Base-by-base conservation (phyloP, 2,888 invertebrate genomes). In the Hydrotaea diabolus region DNA sequence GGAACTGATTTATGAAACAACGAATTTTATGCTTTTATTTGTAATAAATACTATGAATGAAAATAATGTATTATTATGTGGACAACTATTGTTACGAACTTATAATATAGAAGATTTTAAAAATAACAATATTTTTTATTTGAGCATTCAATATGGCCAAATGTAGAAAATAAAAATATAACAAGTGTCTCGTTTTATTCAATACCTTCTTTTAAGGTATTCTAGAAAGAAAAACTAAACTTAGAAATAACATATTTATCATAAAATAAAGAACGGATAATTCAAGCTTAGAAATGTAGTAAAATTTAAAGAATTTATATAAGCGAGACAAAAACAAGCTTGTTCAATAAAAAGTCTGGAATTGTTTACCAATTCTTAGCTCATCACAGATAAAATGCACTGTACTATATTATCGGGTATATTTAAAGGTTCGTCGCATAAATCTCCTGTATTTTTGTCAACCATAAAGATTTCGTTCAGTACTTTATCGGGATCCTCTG, bases 351-450 rank as follows among this genome's bases (percentile, higher is more conserved):
- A 49, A 55, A 49, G n/a, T 49, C 49, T 8, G n/a, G n/a, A 49
- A n/a, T 23, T 23, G 43, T 2, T 19, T 21, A 26, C n/a, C 2
- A 36, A 31, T 21, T 57, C 46, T 76, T 85, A 90, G 74, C 87
- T 90, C 88, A 92, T 90, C 75, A 91, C 91, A 80, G 89, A 88
- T 82, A 91, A 88, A 86, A 92, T 91, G 74, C 90, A 89, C 80
- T 92, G 90, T 77, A 92, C 89, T 86, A 92, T 90, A 81, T 90
- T 90, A 69, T 91, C 90, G 43, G 93, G 92, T 86, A 93, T 89
- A 82, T 90, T 89, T 59, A 93, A 82, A 8, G 93, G 92, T 55
- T 89, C 88, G n/a, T 92, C 91, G 77, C 89, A 89, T 17, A 92
- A 76, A 19, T 90, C 89, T 0, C 91, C 91, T 8, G 92, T 92